phyloP scores from a whole-genome alignment of 1,140 invertebrate species.

The Ceratina japonica region DNA sequence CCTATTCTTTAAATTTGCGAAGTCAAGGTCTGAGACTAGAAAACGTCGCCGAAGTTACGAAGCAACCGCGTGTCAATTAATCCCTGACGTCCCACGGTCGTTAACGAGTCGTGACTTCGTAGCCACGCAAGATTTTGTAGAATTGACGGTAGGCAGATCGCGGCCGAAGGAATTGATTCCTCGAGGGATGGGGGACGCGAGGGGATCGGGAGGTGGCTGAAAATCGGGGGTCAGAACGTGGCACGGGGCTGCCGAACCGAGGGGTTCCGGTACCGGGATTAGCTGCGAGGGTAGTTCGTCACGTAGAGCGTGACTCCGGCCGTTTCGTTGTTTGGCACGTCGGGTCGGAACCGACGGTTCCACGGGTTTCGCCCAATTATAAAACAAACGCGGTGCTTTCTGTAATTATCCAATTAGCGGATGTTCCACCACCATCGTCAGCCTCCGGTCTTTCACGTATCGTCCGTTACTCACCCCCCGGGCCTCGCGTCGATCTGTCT shows the following conservation, averaged over 20 bases:
- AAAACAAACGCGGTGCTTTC: slow-evolving; percentile 78
- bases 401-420: slow-evolving; percentile 80
- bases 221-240: slow-evolving; percentile 37
- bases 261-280: slow-evolving; percentile 66
- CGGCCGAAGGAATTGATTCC: slow-evolving; percentile 10
- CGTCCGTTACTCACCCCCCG: slow-evolving; percentile 23
- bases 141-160: not conserved
- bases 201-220: not conserved
- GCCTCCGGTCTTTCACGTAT: slow-evolving; percentile 8
- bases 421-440: slow-evolving; percentile 62
- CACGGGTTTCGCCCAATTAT: slow-evolving; percentile 78
- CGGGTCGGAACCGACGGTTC: slow-evolving; percentile 65
- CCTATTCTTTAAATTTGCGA: not conserved
- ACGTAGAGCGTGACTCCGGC: slow-evolving; percentile 78
- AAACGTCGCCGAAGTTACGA: slow-evolving; percentile 9
- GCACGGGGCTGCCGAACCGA: slow-evolving; percentile 51
- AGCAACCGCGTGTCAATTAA: slow-evolving; percentile 21
- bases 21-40: not conserved
- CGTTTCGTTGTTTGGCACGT: slow-evolving; percentile 79
- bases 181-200: not conserved
- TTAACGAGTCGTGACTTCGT: not conserved
- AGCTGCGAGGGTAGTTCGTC: slow-evolving; percentile 78
- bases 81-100: not conserved
- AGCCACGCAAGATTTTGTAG: slow-evolving; percentile 10
- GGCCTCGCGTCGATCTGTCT: slow-evolving; percentile 32